Percentiles rank a stretch among this genome's conserved stretches.
Evolutionary conservation across 2,797 vertebrate species (phyloP).

Genomic region (Clarias fuscus): DNA sequence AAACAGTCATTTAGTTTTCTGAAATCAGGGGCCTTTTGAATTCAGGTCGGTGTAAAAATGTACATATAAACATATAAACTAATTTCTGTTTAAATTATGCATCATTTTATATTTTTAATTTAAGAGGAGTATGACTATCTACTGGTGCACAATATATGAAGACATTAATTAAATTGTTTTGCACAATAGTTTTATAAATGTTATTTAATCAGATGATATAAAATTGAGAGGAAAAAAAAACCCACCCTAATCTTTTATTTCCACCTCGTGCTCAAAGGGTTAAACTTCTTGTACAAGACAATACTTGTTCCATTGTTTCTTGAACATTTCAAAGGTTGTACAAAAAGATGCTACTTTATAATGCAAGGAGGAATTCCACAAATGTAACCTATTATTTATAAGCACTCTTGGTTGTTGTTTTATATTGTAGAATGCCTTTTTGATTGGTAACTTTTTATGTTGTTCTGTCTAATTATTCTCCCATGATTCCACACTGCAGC

Average conservation of each 20-base stretch:
- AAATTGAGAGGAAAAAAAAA: slow-evolving; percentile 64
- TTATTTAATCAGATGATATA: slow-evolving; percentile 89
- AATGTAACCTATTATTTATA: slow-evolving; percentile 94
- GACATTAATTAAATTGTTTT: slow-evolving; percentile 86
- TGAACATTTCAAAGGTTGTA: slow-evolving; percentile 95
- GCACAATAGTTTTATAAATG: slow-evolving; percentile 95
- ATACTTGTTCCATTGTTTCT: slow-evolving; percentile 88
- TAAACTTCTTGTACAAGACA: slow-evolving; percentile 90
- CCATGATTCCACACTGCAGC: slow-evolving; percentile 94
- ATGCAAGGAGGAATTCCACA: slow-evolving; percentile 87
- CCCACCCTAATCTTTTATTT: slow-evolving; percentile 70
- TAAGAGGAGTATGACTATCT: slow-evolving; percentile 82
- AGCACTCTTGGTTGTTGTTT: slow-evolving; percentile 88
- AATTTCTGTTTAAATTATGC: slow-evolving; percentile 86
- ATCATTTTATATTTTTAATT: slow-evolving; percentile 88
- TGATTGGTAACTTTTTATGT: slow-evolving; percentile 80
- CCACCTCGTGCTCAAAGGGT: slow-evolving; percentile 97
- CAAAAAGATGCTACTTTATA: slow-evolving; percentile 94
- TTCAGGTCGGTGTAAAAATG: slow-evolving; percentile 84
- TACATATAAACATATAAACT: slow-evolving; percentile 79
- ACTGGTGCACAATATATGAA: slow-evolving; percentile 84
- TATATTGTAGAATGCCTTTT: slow-evolving; percentile 91
- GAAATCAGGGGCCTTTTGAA: slow-evolving; percentile 79
- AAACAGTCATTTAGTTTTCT: slow-evolving; percentile 67
- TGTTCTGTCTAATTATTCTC: slow-evolving; percentile 95